Base-by-base conservation (phyloP, 2,797 vertebrate genomes). In the Anolis apletophallus region DNA sequence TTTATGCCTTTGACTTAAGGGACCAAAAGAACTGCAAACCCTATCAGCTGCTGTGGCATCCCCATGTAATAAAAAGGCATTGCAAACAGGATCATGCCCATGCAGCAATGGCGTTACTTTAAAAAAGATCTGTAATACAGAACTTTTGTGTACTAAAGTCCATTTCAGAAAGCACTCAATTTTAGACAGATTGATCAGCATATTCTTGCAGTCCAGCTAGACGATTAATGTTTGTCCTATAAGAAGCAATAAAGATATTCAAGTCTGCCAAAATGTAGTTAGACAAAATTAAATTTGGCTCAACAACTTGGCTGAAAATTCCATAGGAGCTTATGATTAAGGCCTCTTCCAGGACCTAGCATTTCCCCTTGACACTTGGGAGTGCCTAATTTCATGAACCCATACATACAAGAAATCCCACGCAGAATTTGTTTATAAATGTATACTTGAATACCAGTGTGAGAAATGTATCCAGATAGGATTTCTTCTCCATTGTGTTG, bases 261-360 rank as follows among this genome's bases (percentile, higher is more conserved):
- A 21, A 32, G 19, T 36, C 1, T 50, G 77, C 71, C 78, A 76
- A 87, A 73, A 74, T 55, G 40, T 50, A 74, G 68, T 67, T 74
- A 72, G 68, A 69, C 21, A 26, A 67, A 81, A 88, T 79, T 87
- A 81, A 68, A 82, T 69, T 69, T 81, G 79, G 59, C 46, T 75
- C 55, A 86, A 64, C 77, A 52, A 73, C 29, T 64, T 21, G 61
- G 34, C 29, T 74, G 46, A 86, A 84, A 81, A 81, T 34, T 61
- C 40, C n/a, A 1, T 67, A 32, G 16, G 46, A 67, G 23, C 4
- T 36, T 26, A 54, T 36, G 46, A 23, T 23, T 86, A 36, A 21
- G 4, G 85, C 29, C 21, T 64, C 29, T 76, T 32, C 26, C 29
- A 21, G 17, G 71, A 52, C 3, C n/a, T 34, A 36, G 40, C 19